phyloP scores from a whole-genome alignment of 1,140 invertebrate genomes.

The Trichonephila clavipes region DNA sequence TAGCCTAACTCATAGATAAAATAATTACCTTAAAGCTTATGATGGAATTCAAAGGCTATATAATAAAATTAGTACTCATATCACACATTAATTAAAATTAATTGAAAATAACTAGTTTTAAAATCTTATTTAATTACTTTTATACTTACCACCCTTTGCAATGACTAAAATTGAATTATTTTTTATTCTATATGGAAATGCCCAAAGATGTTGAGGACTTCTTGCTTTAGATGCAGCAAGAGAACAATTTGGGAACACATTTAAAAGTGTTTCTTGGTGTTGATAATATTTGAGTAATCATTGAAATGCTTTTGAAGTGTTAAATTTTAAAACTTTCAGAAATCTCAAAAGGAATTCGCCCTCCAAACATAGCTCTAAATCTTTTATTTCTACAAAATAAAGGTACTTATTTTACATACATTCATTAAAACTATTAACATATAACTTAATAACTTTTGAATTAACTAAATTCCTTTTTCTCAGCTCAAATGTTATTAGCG shows the following conservation, averaged over 20 bases:
- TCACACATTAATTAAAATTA: not conserved
- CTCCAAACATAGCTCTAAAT: not conserved
- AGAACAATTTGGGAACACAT: not conserved
- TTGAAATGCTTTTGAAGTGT: not conserved
- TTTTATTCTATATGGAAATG: not conserved
- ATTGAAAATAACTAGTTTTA: not conserved
- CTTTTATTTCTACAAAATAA: not conserved
- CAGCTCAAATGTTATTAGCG: too few relatives aligned
- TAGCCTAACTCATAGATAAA: too few relatives aligned
- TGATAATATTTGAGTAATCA: not conserved
- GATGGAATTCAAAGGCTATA: not conserved
- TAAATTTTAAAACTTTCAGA: not conserved
- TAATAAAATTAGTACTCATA: not conserved
- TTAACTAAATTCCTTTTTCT: too few relatives aligned
- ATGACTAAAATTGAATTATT: not conserved
- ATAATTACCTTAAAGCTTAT: too few relatives aligned
- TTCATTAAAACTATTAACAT: too few relatives aligned
- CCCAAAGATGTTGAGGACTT: not conserved
- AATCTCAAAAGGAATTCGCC: not conserved
- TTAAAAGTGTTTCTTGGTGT: not conserved
- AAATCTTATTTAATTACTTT: not conserved
- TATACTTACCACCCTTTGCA: not conserved
- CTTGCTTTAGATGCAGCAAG: not conserved
- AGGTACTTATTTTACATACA: too few relatives aligned
- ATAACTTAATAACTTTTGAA: too few relatives aligned